phyloP scores from a whole-genome alignment of 1,140 invertebrate genomes.

The Heliconius hermathena region DNA sequence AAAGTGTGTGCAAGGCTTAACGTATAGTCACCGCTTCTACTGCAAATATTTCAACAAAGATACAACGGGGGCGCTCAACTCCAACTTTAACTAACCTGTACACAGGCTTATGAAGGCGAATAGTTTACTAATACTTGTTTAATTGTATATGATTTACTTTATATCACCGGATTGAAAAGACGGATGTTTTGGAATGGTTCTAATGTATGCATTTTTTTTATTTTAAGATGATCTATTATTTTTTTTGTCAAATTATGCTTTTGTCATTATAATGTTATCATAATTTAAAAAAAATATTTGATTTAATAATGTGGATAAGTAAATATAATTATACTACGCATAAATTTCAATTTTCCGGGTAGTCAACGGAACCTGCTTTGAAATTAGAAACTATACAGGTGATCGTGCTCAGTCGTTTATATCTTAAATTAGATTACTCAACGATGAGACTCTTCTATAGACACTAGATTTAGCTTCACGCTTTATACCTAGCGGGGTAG shows the following conservation, averaged over 20 bases:
- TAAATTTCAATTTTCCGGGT: not conserved
- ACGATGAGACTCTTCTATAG: no score
- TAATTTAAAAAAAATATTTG: not conserved
- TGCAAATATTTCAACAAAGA: conserved; percentile 79
- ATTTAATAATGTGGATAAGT: not conserved
- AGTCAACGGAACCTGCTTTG: not conserved
- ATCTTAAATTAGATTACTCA: no score
- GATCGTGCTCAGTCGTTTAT: no score
- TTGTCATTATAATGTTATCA: not conserved
- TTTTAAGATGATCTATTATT: not conserved
- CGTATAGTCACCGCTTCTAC: conserved; percentile 69
- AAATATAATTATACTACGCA: not conserved
- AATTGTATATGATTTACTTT: conserved; percentile 41
- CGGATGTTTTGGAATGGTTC: not conserved
- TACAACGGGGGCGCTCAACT: conserved; percentile 73
- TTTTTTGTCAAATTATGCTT: not conserved
- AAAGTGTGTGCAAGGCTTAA: conserved; percentile 19
- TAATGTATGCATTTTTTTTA: not conserved
- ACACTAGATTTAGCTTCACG: no score
- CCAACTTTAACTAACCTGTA: conserved; percentile 67
- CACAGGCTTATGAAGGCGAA: conserved; percentile 64
- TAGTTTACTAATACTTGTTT: conserved; percentile 58
- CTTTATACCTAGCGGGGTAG: no score
- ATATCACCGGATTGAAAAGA: not conserved
- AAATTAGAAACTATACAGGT: no score